Conservation (phyloP, 2,888 invertebrate genomes). For the Iselma pallidipennis region DNA sequence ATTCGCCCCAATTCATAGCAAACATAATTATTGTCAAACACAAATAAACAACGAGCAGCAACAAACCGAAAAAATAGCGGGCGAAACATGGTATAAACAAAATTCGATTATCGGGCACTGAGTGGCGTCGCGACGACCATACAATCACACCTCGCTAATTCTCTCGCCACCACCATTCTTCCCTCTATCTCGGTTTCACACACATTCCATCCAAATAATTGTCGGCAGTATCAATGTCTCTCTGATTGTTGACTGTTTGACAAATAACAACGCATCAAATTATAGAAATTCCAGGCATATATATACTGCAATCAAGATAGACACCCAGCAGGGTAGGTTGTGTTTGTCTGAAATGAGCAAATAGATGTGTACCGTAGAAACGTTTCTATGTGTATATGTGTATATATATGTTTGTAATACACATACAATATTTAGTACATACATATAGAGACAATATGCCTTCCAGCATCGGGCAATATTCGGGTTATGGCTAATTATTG, state of each 20-base stretch:
- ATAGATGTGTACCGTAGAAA: background rate
- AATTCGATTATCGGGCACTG: background rate
- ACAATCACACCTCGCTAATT: background rate
- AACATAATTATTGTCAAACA: background rate
- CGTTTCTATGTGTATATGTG: background rate
- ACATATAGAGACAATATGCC: slow-evolving; percentile 9
- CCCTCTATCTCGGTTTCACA: background rate
- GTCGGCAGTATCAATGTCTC: slow-evolving; percentile 24
- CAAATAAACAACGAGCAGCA: background rate
- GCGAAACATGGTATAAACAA: background rate
- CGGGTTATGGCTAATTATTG: slow-evolving; percentile 26
- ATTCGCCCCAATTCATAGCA: no score
- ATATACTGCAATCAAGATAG: slow-evolving; percentile 25
- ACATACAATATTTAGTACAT: background rate
- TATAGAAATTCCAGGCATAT: slow-evolving; percentile 27
- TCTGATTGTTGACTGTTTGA: slow-evolving; percentile 27
- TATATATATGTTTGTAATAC: background rate
- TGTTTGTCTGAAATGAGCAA: slow-evolving; percentile 13
- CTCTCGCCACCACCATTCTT: background rate
- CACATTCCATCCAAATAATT: slow-evolving; percentile 19
- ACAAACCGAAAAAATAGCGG: background rate
- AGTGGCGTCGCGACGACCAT: background rate
- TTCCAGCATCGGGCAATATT: slow-evolving; percentile 9
- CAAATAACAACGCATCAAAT: slow-evolving; percentile 29
- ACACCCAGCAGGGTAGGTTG: slow-evolving; percentile 11